Base-by-base conservation (phyloP, 2,113 vertebrate species). In the Gymnobelideus leadbeateri region DNA sequence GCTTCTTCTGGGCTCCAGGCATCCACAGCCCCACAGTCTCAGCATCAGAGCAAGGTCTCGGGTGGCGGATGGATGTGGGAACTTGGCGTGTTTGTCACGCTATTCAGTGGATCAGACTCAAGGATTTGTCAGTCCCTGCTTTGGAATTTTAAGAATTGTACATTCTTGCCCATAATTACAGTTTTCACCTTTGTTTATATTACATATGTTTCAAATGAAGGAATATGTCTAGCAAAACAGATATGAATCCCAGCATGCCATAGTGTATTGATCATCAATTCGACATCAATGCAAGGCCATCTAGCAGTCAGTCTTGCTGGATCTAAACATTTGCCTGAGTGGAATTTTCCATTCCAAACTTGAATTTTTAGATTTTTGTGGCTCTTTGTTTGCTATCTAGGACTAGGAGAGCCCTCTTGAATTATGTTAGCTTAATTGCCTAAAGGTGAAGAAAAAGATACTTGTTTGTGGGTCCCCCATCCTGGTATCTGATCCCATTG, bases 1-100 rank as follows among this genome's bases (percentile, higher is more conserved):
- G 84, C n/a, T 97, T 95, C 91, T 89, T 97, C 97, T 96, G 97
- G 97, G 16, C 52, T 14, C 98, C 95, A 89, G 92, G 97, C 97
- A 93, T 93, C 43, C 93, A 93, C 98, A 98, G 90, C 92, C 97
- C 96, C 98, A 95, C 84, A 98, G 95, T 97, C 77, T 93, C 92
- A 97, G 52, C 51, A 93, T 97, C 46, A 57, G 95, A 92, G 96
- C 95, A 96, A 95, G 96, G 92, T 97, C 94, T 95, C 91, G 95
- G 94, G 57, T 93, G 84, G 98, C 95, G 92, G 97, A 95, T 0
- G 3, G 54, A 7, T 1, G 10, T 28, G 96, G 8, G 54, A 77
- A 94, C 50, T 95, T 97, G 92, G 90, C 96, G 14, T 96, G 94
- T 96, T 97, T 98, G 2, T 89, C 97, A 21, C 90, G 97, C 91